These are phyloP conservation scores for Manis javanica DNA, from an alignment of 2,797 vertebrate species.

Conservation along the genomic window DNA sequence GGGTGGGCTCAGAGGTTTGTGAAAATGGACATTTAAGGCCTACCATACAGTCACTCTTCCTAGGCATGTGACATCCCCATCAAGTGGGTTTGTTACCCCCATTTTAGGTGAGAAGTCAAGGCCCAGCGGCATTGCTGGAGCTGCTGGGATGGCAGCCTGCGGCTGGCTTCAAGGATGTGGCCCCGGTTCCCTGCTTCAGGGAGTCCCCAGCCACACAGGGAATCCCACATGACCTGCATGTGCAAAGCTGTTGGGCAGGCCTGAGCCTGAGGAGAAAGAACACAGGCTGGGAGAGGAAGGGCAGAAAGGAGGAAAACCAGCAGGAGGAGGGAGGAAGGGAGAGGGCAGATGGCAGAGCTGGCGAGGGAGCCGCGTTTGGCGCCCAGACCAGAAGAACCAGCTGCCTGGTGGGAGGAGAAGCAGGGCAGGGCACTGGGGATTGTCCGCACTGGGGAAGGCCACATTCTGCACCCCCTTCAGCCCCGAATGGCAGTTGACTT, in stretches of 20 bases:
- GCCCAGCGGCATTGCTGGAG: neutral
- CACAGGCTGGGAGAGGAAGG: neutral
- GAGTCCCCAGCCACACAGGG: neutral
- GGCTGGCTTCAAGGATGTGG: neutral
- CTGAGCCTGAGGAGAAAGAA: neutral
- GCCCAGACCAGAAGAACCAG: slow-evolving; percentile 49
- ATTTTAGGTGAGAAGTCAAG: neutral
- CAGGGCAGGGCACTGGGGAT: neutral
- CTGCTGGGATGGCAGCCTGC: neutral
- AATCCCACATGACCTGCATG: neutral
- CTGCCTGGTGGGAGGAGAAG: neutral
- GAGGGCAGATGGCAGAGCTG: slow-evolving; percentile 52
- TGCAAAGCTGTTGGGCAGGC: neutral
- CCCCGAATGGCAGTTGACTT: neutral
- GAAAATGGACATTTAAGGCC: neutral
- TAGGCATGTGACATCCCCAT: neutral
- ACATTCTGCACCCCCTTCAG: accelerated
- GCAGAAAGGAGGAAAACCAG: neutral
- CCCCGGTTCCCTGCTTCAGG: neutral
- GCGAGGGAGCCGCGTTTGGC: neutral
- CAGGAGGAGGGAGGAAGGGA: neutral
- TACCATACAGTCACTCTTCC: accelerated
- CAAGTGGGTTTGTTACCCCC: neutral
- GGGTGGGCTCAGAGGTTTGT: neutral
- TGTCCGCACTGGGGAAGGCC: neutral